Evolutionary conservation across 1,140 invertebrate species (phyloP).

Genomic region (Orchesella cincta): DNA sequence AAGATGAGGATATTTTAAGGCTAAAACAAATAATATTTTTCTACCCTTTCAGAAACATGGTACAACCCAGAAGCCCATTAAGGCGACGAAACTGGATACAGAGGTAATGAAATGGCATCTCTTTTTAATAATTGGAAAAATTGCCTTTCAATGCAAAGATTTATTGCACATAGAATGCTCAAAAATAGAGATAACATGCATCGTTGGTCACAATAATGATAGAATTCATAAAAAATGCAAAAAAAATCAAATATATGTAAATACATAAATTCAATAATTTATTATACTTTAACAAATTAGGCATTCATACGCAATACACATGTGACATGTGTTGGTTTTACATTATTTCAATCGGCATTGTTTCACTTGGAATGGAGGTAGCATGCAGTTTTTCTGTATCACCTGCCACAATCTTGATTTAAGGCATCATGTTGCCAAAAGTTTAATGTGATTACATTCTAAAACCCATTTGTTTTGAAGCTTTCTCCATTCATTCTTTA

Average conservation of each 20-base stretch:
- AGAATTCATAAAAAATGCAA: no score
- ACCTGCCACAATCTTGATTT: neutral
- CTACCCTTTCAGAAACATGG: constrained; percentile 82
- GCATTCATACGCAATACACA: no score
- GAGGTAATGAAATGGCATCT: constrained; percentile 62
- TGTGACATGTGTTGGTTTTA: no score
- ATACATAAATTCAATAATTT: no score
- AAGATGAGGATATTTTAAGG: no score
- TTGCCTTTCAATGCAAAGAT: neutral
- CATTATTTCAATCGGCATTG: no score
- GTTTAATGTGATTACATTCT: constrained; percentile 5
- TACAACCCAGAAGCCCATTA: constrained; percentile 89
- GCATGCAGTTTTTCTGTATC: neutral
- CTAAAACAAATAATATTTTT: no score
- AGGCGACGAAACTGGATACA: constrained; percentile 83
- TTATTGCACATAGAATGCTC: no score
- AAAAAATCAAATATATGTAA: no score
- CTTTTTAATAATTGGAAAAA: neutral
- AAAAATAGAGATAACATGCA: no score
- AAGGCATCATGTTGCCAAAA: constrained; percentile 4
- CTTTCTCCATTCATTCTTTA: neutral
- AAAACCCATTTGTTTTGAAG: neutral
- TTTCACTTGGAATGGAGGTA: neutral
- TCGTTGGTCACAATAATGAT: no score
- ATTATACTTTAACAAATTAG: no score